Base-by-base conservation (phyloP, 2,797 vertebrate genomes). In the Leptoclinus maculatus region DNA sequence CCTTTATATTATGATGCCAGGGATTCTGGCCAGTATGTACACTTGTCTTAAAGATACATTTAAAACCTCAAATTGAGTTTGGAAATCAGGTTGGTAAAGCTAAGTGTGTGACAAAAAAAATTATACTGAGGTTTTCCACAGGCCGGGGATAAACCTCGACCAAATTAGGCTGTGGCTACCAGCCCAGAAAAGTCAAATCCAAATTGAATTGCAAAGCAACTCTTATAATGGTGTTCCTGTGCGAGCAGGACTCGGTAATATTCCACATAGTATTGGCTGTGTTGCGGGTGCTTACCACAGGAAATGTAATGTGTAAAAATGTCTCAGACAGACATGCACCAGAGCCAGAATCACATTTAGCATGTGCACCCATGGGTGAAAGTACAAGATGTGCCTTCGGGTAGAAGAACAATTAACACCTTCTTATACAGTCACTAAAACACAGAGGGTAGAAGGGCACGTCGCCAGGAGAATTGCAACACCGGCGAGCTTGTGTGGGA, bases 361-460 rank as follows among this genome's bases (percentile, higher is more conserved):
- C 83, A 66, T 82, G 79, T 78, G 83, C 81, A 88, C 71, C 77
- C 85, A 82, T 72, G 83, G 74, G 87, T 88, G 85, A 88, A 87
- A 83, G 80, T 32, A 88, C 78, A 86, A 79, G 75, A 85, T 75
- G 83, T 76, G 83, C 81, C 74, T 86, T 83, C 27, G 59, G 70
- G 71, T 75, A 62, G 73, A 62, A 49, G 83, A 88, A 84, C 87
- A 91, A 92, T 93, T 92, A 91, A 88, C 84, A 88, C 74, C 51
- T 79, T 74, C 71, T 75, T 79, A 58, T 83, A 71, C 62, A 78
- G 83, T 58, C 83, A 71, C 77, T 71, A 63, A 80, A 84, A 84
- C 71, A 72, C 56, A 51, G 67, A 78, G 56, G 82, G 65, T 56
- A 74, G 76, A 86, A 71, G 80, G 77, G 71, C 76, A 77, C 71